phyloP scores from a whole-genome alignment of 2,888 invertebrate species.

The Taenaris catops region DNA sequence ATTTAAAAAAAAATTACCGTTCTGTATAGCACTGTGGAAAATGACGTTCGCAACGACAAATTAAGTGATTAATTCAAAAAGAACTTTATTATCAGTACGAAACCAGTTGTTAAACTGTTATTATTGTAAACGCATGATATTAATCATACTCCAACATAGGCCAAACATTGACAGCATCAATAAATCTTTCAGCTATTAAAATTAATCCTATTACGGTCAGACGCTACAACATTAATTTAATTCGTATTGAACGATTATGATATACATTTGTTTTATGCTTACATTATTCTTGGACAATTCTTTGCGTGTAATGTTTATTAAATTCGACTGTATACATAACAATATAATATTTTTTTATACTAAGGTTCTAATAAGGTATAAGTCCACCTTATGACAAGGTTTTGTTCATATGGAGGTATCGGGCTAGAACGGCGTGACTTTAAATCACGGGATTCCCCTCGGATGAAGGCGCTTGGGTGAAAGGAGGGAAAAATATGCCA shows the following conservation, averaged over 20 bases:
- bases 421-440: too few species aligned
- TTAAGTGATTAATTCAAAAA: constrained; percentile 20
- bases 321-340: not conserved
- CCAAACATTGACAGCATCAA: constrained; percentile 26
- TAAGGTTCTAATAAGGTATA: too few species aligned
- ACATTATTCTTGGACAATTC: not conserved
- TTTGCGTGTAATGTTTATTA: not conserved
- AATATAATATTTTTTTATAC: too few species aligned
- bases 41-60: too few species aligned
- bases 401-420: too few species aligned
- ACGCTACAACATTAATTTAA: constrained; percentile 19
- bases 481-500: too few species aligned
- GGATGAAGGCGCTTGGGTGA: too few species aligned
- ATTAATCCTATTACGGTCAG: constrained; percentile 23
- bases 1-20: too few species aligned
- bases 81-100: constrained; percentile 8
- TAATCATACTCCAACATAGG: constrained; percentile 22
- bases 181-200: constrained; percentile 24
- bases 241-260: constrained; percentile 8
- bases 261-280: constrained; percentile 5
- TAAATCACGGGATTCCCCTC: too few species aligned
- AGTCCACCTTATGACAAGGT: too few species aligned
- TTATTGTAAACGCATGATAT: constrained; percentile 20
- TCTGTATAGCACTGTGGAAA: too few species aligned
- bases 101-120: constrained; percentile 21